A percentile compares a stretch with the other conserved stretches of the same genome.
phyloP scores from a whole-genome alignment of 64 coral and sea anemone species.

The Orbicella faveolata region DNA sequence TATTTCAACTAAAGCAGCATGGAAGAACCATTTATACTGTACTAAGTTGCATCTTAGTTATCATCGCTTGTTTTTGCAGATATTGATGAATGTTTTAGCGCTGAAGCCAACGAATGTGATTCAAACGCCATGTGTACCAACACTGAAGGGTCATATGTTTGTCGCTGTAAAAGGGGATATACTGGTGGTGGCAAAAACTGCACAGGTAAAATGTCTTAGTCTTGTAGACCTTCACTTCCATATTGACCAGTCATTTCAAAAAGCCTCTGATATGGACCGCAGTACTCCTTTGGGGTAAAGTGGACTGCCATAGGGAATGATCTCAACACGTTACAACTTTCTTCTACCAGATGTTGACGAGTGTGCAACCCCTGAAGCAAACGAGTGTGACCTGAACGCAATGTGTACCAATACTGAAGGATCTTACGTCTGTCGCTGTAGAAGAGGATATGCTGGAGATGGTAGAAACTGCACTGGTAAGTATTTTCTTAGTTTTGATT shows the following conservation, averaged over 20 bases:
- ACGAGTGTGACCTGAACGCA: not conserved
- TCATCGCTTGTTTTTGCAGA: not conserved
- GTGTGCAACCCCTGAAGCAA: not conserved
- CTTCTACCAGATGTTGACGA: not conserved
- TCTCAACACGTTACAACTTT: not conserved
- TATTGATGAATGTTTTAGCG: conserved; percentile 29
- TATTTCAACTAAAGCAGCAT: no score
- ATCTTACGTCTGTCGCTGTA: not conserved
- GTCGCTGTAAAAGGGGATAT: conserved; percentile 54
- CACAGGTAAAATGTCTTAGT: conserved; percentile 28
- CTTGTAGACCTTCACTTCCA: no score
- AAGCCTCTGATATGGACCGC: no score
- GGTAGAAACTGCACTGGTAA: not conserved
- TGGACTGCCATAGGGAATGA: no score
- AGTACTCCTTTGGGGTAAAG: no score
- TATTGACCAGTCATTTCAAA: no score
- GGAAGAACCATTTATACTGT: no score
- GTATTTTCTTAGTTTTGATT: no score
- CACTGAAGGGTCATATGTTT: conserved; percentile 46
- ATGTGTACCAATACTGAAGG: not conserved
- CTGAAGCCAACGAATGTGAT: conserved; percentile 16
- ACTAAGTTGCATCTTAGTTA: no score
- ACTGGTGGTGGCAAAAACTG: conserved; percentile 49
- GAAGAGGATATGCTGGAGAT: not conserved
- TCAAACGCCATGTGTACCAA: conserved; percentile 37